Conservation (phyloP, 2,113 vertebrate genomes). For the Ramphastos sulfuratus region DNA sequence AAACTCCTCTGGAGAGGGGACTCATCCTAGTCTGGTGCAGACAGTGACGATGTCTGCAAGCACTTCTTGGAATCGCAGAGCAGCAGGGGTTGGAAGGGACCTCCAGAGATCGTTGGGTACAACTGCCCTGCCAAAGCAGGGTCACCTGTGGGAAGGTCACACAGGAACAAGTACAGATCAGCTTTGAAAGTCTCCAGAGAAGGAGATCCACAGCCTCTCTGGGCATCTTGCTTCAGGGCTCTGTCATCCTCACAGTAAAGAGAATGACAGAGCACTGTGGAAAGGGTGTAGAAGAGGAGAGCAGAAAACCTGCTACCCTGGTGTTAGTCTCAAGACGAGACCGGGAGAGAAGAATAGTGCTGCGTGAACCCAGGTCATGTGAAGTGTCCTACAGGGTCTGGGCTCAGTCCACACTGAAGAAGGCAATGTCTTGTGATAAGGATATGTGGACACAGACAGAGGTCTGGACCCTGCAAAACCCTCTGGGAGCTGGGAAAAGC, state of each 20-base stretch:
- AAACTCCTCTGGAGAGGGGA: not conserved
- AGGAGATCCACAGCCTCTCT: too few species aligned
- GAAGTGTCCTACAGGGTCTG: not conserved
- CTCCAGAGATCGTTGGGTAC: too few species aligned
- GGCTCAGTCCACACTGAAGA: not conserved
- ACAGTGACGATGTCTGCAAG: not conserved
- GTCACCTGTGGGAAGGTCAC: too few species aligned
- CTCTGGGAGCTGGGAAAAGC: not conserved
- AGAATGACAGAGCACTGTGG: too few species aligned
- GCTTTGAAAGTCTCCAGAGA: too few species aligned
- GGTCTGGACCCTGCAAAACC: not conserved
- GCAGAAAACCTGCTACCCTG: not conserved
- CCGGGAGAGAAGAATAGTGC: not conserved
- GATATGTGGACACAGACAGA: not conserved
- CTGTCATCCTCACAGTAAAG: too few species aligned
- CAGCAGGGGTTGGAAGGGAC: too few species aligned
- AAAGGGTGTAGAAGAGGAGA: not conserved
- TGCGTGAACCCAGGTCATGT: not conserved
- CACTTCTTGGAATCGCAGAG: not conserved
- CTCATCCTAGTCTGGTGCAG: rapidly evolving
- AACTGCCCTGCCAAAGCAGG: too few species aligned
- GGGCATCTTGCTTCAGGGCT: too few species aligned
- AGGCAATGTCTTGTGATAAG: not conserved
- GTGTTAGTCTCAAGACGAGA: not conserved
- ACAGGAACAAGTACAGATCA: too few species aligned